These are phyloP conservation scores for Hirtodrosophila trivittata DNA, from an alignment of 2,888 invertebrate species.

Conservation along the genomic window DNA sequence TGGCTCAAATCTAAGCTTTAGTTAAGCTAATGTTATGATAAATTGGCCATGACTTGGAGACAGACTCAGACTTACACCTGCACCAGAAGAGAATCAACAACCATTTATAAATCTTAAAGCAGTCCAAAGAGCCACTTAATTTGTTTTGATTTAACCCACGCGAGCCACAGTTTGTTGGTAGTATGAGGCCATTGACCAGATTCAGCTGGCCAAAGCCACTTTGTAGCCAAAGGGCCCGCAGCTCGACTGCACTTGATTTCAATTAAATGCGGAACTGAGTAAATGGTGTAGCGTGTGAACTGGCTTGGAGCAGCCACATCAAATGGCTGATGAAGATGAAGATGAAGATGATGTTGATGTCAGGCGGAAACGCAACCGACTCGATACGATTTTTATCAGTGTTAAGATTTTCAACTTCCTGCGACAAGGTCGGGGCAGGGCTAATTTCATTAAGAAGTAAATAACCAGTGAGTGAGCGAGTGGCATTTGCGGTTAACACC, in stretches of 20 bases:
- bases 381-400: conserved; percentile 71
- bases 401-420: conserved; percentile 66
- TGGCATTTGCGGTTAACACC: conserved; percentile 39
- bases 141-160: conserved; percentile 74
- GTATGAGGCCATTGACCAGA: conserved; percentile 69
- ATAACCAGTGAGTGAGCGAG: no score
- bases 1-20: conserved; percentile 46
- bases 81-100: conserved; percentile 21
- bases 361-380: conserved; percentile 55
- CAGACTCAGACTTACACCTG: conserved; percentile 19
- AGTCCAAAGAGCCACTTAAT: conserved; percentile 63
- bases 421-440: conserved; percentile 61
- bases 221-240: conserved; percentile 49
- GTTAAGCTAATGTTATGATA: conserved; percentile 53
- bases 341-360: background rate
- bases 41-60: conserved; percentile 69
- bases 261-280: conserved; percentile 59
- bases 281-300: conserved; percentile 47
- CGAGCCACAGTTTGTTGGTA: conserved; percentile 32
- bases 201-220: conserved; percentile 31
- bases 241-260: conserved; percentile 61
- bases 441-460: conserved; percentile 74
- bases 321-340: background rate
- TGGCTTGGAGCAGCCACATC: conserved; percentile 7
- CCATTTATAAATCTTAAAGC: conserved; percentile 66